Conservation (phyloP, 1,140 invertebrate genomes). For the Akabosia matsudoensis region DNA sequence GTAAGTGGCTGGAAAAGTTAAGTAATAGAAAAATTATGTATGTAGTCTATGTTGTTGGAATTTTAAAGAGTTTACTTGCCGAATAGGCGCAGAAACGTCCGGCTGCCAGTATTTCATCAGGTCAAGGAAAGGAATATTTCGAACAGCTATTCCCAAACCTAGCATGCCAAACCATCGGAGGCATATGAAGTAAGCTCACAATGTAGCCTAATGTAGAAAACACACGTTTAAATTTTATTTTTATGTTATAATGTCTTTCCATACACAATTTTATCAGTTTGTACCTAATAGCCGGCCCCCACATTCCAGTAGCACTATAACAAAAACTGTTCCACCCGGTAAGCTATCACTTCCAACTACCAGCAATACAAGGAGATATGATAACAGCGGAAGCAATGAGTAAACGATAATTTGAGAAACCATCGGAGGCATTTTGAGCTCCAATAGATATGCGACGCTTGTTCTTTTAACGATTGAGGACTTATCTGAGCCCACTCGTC, state of each 20-base stretch:
- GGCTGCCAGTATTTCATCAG: conserved; percentile 33
- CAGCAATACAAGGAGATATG: conserved; percentile 1
- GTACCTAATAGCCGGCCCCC: conserved; percentile 28
- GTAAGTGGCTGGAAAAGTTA: background rate
- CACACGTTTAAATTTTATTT: background rate
- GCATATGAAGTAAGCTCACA: conserved; percentile 26
- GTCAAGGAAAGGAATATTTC: conserved; percentile 40
- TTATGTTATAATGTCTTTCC: background rate
- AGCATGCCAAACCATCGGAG: conserved; percentile 43
- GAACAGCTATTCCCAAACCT: conserved; percentile 32
- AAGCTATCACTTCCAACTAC: conserved; percentile 23
- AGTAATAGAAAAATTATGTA: background rate
- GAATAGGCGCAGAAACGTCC: conserved; percentile 34
- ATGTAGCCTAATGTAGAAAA: conserved; percentile 27
- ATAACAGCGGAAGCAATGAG: background rate
- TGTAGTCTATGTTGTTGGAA: background rate
- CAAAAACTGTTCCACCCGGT: conserved; percentile 29
- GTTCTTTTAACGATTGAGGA: background rate
- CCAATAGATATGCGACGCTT: background rate
- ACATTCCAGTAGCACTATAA: conserved; percentile 24
- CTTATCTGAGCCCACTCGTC: no score
- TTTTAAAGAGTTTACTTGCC: conserved; percentile 26
- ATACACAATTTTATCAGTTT: background rate
- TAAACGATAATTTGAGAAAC: background rate
- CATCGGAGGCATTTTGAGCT: background rate